Conservation (phyloP, 2,113 vertebrate species). For the Onychostoma macrolepis region DNA sequence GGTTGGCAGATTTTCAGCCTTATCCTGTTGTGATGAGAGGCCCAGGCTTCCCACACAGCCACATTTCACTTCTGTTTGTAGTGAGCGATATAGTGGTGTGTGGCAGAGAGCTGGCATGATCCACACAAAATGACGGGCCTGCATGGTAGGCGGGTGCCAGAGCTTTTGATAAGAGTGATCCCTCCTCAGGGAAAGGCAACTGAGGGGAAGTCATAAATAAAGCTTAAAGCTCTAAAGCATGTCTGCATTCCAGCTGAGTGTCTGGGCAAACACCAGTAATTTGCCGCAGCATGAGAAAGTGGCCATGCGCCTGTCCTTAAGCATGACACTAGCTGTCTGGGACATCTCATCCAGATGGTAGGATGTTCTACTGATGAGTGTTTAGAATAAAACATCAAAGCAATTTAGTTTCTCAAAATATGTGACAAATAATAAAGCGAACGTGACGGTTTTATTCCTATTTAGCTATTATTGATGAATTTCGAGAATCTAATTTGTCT, state of each 20-base stretch:
- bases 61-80: slow-evolving; percentile 30
- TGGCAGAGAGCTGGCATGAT: slow-evolving; percentile 39
- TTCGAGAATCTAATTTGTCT: neutral
- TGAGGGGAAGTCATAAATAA: slow-evolving; percentile 64
- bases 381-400: slow-evolving; percentile 6
- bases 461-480: neutral
- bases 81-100: slow-evolving; percentile 36
- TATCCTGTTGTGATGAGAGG: slow-evolving; percentile 46
- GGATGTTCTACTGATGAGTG: neutral
- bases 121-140: slow-evolving; percentile 33
- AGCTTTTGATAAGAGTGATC: slow-evolving; percentile 63
- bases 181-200: slow-evolving; percentile 53
- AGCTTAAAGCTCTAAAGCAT: slow-evolving; percentile 57
- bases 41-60: slow-evolving; percentile 30
- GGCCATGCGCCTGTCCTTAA: slow-evolving; percentile 25
- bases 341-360: slow-evolving; percentile 18
- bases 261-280: slow-evolving; percentile 41
- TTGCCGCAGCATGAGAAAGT: slow-evolving; percentile 31
- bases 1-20: slow-evolving; percentile 32
- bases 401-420: neutral
- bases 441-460: neutral
- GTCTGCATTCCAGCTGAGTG: slow-evolving; percentile 56
- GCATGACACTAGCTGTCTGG: slow-evolving; percentile 7
- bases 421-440: neutral
- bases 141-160: slow-evolving; percentile 44